phyloP scores from a whole-genome alignment of 2,888 invertebrate genomes.

The Phaedon cochleariae region DNA sequence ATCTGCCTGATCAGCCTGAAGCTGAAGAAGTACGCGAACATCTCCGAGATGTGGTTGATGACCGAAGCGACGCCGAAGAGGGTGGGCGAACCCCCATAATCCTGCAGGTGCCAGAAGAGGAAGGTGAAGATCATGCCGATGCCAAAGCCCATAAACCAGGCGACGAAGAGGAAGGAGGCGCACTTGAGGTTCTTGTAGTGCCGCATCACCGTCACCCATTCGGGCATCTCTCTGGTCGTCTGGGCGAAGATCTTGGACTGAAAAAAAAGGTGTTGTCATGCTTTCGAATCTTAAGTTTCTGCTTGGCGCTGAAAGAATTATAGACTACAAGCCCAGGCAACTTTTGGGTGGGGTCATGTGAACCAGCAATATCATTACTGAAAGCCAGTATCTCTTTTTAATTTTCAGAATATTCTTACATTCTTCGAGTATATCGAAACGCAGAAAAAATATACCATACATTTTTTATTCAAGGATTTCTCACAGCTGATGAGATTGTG shows the following conservation, averaged over 20 bases:
- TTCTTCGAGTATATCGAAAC: too few relatives aligned
- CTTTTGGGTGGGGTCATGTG: too few relatives aligned
- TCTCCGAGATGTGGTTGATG: conserved; percentile 98
- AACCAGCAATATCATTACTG: too few relatives aligned
- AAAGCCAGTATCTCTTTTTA: too few relatives aligned
- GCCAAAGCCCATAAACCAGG: conserved; percentile 99
- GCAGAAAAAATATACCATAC: too few relatives aligned
- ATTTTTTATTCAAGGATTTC: too few relatives aligned
- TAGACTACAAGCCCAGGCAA: too few relatives aligned
- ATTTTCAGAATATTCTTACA: too few relatives aligned
- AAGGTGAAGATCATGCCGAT: conserved; percentile 99
- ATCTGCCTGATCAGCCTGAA: conserved; percentile 93
- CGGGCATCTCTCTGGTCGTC: conserved; percentile 88
- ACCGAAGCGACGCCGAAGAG: conserved; percentile 98
- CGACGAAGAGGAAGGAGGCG: conserved; percentile 91
- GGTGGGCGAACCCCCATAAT: conserved; percentile 95
- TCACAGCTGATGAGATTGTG: too few relatives aligned
- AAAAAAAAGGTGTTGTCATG: too few relatives aligned
- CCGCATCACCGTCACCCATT: conserved; percentile 91
- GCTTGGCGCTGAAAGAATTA: too few relatives aligned
- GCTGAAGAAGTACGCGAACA: conserved; percentile 98
- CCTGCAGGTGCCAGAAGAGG: conserved; percentile 98
- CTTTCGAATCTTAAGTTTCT: neutral
- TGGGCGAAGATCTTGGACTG: conserved; percentile 92
- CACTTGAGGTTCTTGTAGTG: conserved; percentile 92